Evolutionary conservation across 2,888 invertebrate genomes (phyloP).

Genomic region (Eupithecia centaureata): DNA sequence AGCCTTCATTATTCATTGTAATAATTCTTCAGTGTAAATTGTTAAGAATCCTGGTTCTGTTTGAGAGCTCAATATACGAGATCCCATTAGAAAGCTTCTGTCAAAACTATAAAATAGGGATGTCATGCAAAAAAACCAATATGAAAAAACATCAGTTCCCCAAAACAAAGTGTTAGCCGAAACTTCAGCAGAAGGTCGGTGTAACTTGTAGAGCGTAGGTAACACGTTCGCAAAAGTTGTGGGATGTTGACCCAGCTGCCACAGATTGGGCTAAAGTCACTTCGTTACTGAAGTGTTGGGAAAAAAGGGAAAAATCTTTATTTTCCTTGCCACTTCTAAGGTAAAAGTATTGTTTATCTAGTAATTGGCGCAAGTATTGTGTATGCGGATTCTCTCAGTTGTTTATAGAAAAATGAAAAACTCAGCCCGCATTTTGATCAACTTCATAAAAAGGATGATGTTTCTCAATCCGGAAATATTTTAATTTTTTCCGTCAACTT

Average conservation of each 20-base stretch:
- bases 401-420: too few relatives aligned
- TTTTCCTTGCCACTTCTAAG: constrained; percentile 28
- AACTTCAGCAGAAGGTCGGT: constrained; percentile 9
- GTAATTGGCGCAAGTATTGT: constrained; percentile 26
- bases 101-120: neutral
- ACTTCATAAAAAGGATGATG: too few relatives aligned
- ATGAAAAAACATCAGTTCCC: neutral
- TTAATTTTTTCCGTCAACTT: too few relatives aligned
- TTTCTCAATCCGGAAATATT: too few relatives aligned
- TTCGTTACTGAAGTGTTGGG: constrained; percentile 32
- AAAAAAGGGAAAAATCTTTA: constrained; percentile 28
- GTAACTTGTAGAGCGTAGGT: constrained; percentile 16
- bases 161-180: neutral
- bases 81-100: neutral
- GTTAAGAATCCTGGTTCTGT: neutral
- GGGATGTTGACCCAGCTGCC: constrained; percentile 29
- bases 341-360: constrained; percentile 38
- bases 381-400: constrained; percentile 5
- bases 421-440: too few relatives aligned
- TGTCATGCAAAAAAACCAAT: neutral
- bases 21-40: neutral
- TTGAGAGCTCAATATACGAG: neutral
- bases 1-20: neutral
- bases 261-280: constrained; percentile 26
- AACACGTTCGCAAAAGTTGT: constrained; percentile 28